Evolutionary conservation across 2,113 vertebrate genomes (phyloP).

Genomic region (Colius striatus): DNA sequence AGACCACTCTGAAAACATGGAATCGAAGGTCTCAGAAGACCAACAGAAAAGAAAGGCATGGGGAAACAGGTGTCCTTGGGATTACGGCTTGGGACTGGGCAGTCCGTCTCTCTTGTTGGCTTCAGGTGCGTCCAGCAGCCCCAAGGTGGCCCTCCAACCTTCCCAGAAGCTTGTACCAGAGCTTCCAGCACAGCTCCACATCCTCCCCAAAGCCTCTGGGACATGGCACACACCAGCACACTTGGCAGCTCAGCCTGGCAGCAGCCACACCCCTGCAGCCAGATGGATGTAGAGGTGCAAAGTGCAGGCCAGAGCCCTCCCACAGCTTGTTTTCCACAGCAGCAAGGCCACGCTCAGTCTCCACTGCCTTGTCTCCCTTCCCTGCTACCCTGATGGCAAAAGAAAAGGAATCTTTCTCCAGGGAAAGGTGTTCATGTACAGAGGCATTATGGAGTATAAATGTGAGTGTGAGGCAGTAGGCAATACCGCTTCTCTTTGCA

Average conservation of each 20-base stretch:
- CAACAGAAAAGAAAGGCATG: not conserved
- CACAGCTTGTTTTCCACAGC: not conserved
- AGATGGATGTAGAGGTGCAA: fast-evolving
- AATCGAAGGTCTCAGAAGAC: not conserved
- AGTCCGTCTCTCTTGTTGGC: not conserved
- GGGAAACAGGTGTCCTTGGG: not conserved
- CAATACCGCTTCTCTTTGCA: not conserved
- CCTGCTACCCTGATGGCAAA: not conserved
- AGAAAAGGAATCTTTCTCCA: not conserved
- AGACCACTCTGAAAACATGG: fast-evolving
- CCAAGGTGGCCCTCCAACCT: fast-evolving
- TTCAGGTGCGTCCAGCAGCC: not conserved
- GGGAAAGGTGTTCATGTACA: not conserved
- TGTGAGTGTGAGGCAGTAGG: not conserved
- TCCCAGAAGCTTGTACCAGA: not conserved
- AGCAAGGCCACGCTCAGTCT: not conserved
- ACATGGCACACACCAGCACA: fast-evolving
- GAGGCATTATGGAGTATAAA: not conserved
- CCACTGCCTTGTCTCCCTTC: not conserved
- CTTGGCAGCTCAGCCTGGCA: not conserved
- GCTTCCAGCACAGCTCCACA: not conserved
- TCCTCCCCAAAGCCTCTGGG: not conserved
- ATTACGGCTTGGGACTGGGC: not conserved
- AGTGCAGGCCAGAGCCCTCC: not conserved
- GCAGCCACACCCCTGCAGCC: not conserved